Evolutionary conservation across 1,140 invertebrate species (phyloP).

Genomic region (Aphis craccivora): DNA sequence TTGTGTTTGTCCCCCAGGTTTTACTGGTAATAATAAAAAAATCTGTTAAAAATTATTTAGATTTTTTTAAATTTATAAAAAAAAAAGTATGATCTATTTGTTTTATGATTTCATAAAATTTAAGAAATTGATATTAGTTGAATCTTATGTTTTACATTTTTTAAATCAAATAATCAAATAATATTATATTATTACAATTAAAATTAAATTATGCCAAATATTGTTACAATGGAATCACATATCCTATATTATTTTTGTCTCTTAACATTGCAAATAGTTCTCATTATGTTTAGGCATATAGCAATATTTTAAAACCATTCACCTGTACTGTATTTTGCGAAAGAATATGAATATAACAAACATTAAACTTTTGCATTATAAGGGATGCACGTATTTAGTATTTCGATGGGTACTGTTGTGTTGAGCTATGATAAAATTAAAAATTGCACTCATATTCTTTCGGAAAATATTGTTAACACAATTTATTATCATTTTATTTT

Average conservation of each 20-base stretch:
- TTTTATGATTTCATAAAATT: neutral
- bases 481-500: neutral
- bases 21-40: slow-evolving; percentile 67
- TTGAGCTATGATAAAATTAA: neutral
- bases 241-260: neutral
- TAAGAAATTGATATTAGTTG: neutral
- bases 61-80: neutral
- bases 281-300: neutral
- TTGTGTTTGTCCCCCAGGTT: slow-evolving; percentile 78
- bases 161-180: neutral
- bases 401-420: neutral
- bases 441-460: neutral
- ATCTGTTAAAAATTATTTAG: neutral
- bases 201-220: neutral
- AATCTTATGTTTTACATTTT: neutral
- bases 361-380: neutral
- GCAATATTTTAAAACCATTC: neutral
- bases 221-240: neutral
- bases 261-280: neutral
- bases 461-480: neutral
- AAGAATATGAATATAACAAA: neutral
- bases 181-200: neutral
- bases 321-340: neutral
- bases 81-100: neutral
- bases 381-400: neutral